Base-by-base conservation (phyloP, 2,888 invertebrate genomes). In the Mantis religiosa region DNA sequence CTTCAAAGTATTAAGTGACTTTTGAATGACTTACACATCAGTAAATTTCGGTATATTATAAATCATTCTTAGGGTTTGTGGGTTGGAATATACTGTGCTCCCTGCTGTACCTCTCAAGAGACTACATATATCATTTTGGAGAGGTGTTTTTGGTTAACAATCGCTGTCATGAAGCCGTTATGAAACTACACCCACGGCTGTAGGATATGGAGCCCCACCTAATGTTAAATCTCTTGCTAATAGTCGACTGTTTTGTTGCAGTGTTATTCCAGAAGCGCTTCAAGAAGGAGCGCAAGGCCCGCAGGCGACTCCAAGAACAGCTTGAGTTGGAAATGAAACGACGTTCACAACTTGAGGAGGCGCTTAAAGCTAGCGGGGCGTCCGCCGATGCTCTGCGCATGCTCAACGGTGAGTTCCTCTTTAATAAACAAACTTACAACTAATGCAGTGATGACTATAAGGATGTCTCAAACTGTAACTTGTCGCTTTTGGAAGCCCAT, bases 201-300 rank as follows among this genome's bases (percentile, higher is more conserved):
- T 71, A 25, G 15, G 54, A 71, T 71, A 25, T 20, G 54, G 25
- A 14, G 54, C 54, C 54, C 54, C 25, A 71, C 54, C 54, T 71
- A 71, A 71, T 71, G 54, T 25, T 71, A 20, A 71, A 71, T 71
- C 54, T 71, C 54, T 15, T 71, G 54, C 54, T 71, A 71, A 71
- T 71, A 71, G 54, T 71, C 20, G 54, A 2, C 54, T 71, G 54
- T 88, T 71, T 41, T n/a, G 91, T 95, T 95, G 28, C 95, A 98
- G 98, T 97, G 90, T 94, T 97, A 93, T 97, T 97, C 93, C 98
- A 98, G 93, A 98, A 98, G 93, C 96, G 98, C 90, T 95, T 98
- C 94, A 97, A 98, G 94, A 97, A 97, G 92, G 98, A 98, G 93
- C 95, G 97, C 91, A 96, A 97, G 93, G 96, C 96, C 90, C 95